Evolutionary conservation across 2,888 invertebrate species (phyloP), one percentile per base, ranked within the genome.

Genomic region (Drosophila helvetica): DNA sequence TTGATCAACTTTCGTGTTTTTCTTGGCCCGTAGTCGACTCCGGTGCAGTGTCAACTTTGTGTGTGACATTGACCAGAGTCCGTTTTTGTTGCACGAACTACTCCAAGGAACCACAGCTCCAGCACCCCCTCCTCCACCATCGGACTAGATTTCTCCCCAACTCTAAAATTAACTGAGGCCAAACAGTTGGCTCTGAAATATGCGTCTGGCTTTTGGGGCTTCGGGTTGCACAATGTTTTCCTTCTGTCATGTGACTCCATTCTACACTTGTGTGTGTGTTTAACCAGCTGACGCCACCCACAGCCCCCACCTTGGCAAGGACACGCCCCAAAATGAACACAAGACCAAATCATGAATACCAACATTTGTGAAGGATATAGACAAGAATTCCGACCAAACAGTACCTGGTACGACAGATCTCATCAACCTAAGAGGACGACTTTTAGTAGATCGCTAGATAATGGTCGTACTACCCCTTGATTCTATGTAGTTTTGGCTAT

Each of bases 281-380:
- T 77, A 76, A 81, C 47, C 85, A 84, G 83, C 81, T 84, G 83
- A 80, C 87, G 81, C 66, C 53, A 61, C 30, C 60, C 9, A n/a
- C n/a, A n/a, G 48, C 64, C 54, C 4, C 9, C 33, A 15, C 10
- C 62, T 45, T 38, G 63, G 70, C 71, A 63, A 48, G 71, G 63
- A 71, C 57, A 50, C 53, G 53, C 38, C 48, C 55, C 45, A 71
- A 64, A 53, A 50, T 22, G 19, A 64, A 71, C 56, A 71, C 48
- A 48, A 63, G 56, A 47, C 66, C 56, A 71, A 71, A 54, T 71
- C 71, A 71, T 71, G 70, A 71, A 71, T 64, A 71, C 64, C 53
- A 71, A 64, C 43, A 33, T 50, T 6, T 22, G 5, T 0, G 7
- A 12, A 12, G 19, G 4, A n/a, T 45, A 3, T 1, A 8, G 33